A percentile compares a stretch with the other conserved stretches of the same genome.
These are phyloP conservation scores for Ophthalmolycus amberensis DNA, from an alignment of 2,113 vertebrate species.

Conservation along the genomic window DNA sequence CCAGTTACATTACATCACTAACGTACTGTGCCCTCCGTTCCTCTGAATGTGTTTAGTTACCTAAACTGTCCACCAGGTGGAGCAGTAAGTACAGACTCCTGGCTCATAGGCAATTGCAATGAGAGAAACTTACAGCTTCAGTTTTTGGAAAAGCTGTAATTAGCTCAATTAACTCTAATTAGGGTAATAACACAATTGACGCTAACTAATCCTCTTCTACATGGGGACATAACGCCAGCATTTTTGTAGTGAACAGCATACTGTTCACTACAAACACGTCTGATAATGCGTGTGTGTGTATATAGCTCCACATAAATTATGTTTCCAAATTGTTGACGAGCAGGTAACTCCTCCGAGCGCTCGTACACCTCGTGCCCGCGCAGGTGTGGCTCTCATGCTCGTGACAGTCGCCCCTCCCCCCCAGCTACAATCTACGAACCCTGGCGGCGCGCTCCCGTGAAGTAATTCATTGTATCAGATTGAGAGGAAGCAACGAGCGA, in stretches of 20 bases:
- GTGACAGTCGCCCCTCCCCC: slow-evolving; percentile 76
- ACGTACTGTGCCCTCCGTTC: not conserved
- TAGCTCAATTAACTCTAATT: slow-evolving; percentile 1
- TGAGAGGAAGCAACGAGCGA: slow-evolving; percentile 45
- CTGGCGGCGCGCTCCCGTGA: slow-evolving; percentile 74
- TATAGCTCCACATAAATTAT: not conserved
- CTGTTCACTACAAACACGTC: too few species aligned
- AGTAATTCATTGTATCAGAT: slow-evolving; percentile 79
- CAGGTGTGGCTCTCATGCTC: slow-evolving; percentile 84
- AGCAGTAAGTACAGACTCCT: not conserved
- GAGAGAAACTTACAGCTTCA: not conserved
- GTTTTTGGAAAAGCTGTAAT: not conserved
- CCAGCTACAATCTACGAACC: slow-evolving; percentile 66
- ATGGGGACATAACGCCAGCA: not conserved
- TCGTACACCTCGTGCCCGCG: slow-evolving; percentile 73
- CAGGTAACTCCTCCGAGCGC: not conserved
- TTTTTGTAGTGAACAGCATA: too few species aligned
- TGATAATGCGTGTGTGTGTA: too few species aligned
- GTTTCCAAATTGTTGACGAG: slow-evolving; percentile 6
- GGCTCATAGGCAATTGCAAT: not conserved
- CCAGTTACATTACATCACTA: not conserved
- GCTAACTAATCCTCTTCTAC: not conserved
- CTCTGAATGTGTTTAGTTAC: not conserved
- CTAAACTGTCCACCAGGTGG: slow-evolving; percentile 54
- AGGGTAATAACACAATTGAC: not conserved